Percentiles rank a stretch among this genome's conserved stretches.
These are phyloP conservation scores for Patella pellucida DNA, from an alignment of 2,888 invertebrate genomes.

Conservation along the genomic window DNA sequence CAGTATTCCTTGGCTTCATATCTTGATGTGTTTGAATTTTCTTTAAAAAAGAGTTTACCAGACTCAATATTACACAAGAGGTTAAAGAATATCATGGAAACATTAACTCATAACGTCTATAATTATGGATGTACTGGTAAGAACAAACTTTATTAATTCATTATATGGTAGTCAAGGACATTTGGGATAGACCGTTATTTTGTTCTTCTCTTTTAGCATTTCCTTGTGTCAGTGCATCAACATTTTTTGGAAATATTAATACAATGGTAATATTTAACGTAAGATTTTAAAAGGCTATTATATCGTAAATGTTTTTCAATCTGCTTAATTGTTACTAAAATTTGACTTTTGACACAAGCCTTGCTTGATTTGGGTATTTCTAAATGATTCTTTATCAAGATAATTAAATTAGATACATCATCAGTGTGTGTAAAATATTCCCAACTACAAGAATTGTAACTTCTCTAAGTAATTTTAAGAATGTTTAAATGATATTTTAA, in stretches of 20 bases:
- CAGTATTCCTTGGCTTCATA: constrained; percentile 91
- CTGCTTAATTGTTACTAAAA: no score
- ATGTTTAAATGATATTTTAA: not conserved
- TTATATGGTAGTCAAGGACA: no score
- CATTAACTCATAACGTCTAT: constrained; percentile 88
- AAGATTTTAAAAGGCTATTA: no score
- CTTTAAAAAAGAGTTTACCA: constrained; percentile 85
- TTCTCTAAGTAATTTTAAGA: not conserved
- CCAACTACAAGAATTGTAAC: not conserved
- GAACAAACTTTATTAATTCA: constrained; percentile 14
- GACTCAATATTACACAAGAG: constrained; percentile 83
- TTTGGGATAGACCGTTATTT: no score
- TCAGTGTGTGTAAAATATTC: not conserved
- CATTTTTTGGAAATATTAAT: no score
- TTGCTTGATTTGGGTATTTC: no score
- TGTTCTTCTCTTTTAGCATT: no score
- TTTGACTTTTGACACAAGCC: no score
- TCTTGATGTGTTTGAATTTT: constrained; percentile 85
- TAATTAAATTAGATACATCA: not conserved
- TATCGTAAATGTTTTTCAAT: no score
- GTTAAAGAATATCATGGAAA: constrained; percentile 85
- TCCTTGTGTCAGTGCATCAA: no score
- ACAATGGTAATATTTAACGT: no score
- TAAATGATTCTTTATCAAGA: no score
- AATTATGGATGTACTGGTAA: constrained; percentile 89